Evolutionary conservation across 2,113 vertebrate genomes (phyloP).

Genomic region (Taurulus bubalis): DNA sequence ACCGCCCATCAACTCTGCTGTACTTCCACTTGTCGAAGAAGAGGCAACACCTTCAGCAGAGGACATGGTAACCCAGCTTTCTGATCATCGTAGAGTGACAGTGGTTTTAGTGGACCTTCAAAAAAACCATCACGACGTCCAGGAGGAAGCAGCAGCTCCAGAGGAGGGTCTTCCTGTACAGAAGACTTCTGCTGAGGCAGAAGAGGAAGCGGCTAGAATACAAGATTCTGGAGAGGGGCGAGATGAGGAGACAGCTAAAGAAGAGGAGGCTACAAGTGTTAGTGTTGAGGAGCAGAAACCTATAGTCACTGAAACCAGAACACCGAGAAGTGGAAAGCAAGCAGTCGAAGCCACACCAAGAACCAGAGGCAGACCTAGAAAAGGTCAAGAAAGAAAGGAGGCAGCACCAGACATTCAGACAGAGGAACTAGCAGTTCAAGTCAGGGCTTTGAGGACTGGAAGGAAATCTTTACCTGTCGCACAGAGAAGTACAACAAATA

Average conservation of each 20-base stretch:
- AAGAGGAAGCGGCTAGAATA: constrained; percentile 11
- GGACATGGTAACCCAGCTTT: background rate
- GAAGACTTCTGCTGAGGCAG: background rate
- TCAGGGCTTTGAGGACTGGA: constrained; percentile 26
- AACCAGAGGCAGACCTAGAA: constrained; percentile 7
- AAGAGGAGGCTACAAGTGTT: background rate
- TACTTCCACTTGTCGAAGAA: background rate
- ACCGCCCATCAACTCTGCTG: background rate
- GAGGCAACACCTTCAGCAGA: background rate
- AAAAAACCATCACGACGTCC: background rate
- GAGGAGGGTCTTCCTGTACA: background rate
- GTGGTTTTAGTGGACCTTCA: constrained; percentile 46
- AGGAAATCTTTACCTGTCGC: constrained; percentile 1
- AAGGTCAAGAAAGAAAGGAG: background rate
- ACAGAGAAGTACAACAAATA: constrained; percentile 18
- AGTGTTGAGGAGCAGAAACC: constrained; percentile 15
- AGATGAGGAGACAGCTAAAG: background rate
- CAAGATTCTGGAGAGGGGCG: background rate
- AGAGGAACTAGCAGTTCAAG: background rate
- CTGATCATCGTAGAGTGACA: constrained; percentile 22
- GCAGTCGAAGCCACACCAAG: constrained; percentile 13
- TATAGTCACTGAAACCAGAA: constrained; percentile 21
- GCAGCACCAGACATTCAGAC: background rate
- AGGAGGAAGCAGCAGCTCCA: background rate
- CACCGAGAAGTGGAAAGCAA: constrained; percentile 19